Percentiles rank a stretch among this genome's conserved stretches.
phyloP scores from a whole-genome alignment of 2,888 invertebrate genomes.

The Leptinotarsa rubiginosa region DNA sequence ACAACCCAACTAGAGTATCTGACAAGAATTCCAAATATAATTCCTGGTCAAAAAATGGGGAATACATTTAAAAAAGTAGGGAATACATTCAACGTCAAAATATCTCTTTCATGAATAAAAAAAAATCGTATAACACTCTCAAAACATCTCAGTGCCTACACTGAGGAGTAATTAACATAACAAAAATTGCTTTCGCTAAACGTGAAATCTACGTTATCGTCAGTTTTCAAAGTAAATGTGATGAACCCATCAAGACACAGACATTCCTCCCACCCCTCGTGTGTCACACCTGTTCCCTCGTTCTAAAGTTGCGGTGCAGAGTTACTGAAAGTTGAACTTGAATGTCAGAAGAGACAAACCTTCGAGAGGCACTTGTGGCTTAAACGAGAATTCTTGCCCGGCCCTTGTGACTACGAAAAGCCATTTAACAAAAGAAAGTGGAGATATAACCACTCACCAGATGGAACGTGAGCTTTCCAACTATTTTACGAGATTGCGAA shows the following conservation, averaged over 20 bases:
- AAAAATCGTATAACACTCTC: no score
- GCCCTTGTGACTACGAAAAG: conserved; percentile 17
- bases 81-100: no score
- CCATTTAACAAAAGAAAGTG: conserved; percentile 17
- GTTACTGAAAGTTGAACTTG: conserved; percentile 12
- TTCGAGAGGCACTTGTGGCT: conserved; percentile 34
- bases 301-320: conserved; percentile 6
- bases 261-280: conserved; percentile 7
- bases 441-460: conserved; percentile 16
- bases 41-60: no score
- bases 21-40: no score
- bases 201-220: no score
- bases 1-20: no score
- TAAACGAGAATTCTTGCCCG: conserved; percentile 28
- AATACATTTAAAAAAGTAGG: no score
- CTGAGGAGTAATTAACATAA: no score
- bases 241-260: conserved; percentile 1
- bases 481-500: conserved; percentile 12
- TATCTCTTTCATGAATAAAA: no score
- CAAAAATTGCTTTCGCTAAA: no score
- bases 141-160: no score
- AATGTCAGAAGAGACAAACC: conserved; percentile 17
- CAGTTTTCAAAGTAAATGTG: not conserved
- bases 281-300: conserved; percentile 9
- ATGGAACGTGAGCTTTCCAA: conserved; percentile 10